Evolutionary conservation across 1,140 invertebrate genomes (phyloP).

Genomic region (Papilio xuthus): DNA sequence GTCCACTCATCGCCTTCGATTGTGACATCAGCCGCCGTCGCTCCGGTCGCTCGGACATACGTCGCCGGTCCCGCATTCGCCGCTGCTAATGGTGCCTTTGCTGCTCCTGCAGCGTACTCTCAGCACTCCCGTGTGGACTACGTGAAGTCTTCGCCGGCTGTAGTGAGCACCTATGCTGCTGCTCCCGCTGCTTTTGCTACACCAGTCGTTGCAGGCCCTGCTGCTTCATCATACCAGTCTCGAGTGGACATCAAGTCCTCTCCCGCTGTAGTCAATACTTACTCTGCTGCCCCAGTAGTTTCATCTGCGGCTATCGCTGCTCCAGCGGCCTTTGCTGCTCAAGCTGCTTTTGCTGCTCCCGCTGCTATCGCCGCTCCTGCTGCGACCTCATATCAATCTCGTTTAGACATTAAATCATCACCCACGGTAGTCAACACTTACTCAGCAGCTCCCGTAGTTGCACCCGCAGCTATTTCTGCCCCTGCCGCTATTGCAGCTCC

Average conservation of each 20-base stretch:
- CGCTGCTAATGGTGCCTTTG: not conserved
- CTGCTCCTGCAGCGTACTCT: not conserved
- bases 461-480: conserved; percentile 41
- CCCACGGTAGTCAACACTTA: conserved; percentile 62
- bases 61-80: not conserved
- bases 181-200: conserved; percentile 20
- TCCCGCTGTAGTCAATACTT: conserved; percentile 43
- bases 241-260: conserved; percentile 7
- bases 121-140: not conserved
- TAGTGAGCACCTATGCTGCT: conserved; percentile 42
- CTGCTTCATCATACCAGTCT: conserved; percentile 28
- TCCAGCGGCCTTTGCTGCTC: conserved; percentile 48
- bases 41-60: conserved; percentile 11
- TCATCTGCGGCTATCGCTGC: conserved; percentile 35
- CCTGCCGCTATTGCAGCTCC: conserved; percentile 44
- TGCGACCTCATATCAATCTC: conserved; percentile 57
- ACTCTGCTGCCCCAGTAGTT: conserved; percentile 47
- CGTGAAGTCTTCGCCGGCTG: conserved; percentile 37
- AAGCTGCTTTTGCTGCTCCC: conserved; percentile 55
- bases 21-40: conserved; percentile 24
- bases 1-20: conserved; percentile 25
- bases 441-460: conserved; percentile 48
- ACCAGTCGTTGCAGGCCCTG: not conserved
- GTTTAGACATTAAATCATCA: conserved; percentile 67
- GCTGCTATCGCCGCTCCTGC: conserved; percentile 60